Base-by-base conservation (phyloP, 1,140 invertebrate species). In the Anadara kagoshimensis region DNA sequence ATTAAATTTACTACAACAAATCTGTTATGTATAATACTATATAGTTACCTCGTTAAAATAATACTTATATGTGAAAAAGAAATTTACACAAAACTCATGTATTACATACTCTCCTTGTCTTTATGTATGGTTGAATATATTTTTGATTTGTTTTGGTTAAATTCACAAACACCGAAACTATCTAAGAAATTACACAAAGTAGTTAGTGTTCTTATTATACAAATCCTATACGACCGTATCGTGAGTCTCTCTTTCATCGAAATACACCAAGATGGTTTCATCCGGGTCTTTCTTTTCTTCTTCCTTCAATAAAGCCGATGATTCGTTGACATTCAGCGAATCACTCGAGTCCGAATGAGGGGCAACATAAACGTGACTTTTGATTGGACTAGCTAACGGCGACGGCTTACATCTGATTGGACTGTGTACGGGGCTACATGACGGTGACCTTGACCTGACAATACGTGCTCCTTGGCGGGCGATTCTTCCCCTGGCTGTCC, bases 261-360 rank as follows among this genome's bases (percentile, higher is more conserved):
- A 64, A 53, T 49, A 64, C 10, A 45, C 62, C 3, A 14, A 29
- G 8, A 64, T 29, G 36, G 62, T 64, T 18, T 45, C 92, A 4
- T 93, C 93, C 12, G 91, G 90, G 16, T 56, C 5, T 90, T 91
- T 81, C 89, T 89, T 83, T 24, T 92, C 91, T n/a, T 90, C 89
- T 14, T 90, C 89, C 54, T 87, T 90, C 16, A 91, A 66, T 1
- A 91, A 76, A 0, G 92, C 90, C 44, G 92, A 92, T 87, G 91
- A 92, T 86, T 92, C 93, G 67, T 90, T 92, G 75, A 86, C 91
- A 87, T 90, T 92, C 75, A 92, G 89, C 0, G 92, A 91, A 79
- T 93, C 92, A 11, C 76, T 69, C 7, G 70, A 78, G 72, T 76
- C 62, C 53, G 62, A 71, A 22, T 76, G 66, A 1, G 56, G 24